A percentile compares a stretch with the other conserved stretches of the same genome.
Conservation (phyloP, 2,797 vertebrate species). For the Austrolebias charrua region DNA sequence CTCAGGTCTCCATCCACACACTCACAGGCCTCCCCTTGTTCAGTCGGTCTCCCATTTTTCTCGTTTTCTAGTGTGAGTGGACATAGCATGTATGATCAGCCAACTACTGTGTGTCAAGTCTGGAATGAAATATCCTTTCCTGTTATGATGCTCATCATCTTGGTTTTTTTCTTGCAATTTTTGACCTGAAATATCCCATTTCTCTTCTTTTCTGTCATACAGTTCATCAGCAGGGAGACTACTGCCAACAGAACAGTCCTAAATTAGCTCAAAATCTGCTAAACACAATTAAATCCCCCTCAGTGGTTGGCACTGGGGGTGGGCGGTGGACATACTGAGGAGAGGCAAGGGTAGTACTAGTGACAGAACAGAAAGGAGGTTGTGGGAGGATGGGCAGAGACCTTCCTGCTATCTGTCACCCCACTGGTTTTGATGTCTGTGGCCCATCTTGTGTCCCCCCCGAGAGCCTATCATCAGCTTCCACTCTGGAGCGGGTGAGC, state of each 20-base stretch:
- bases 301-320: conserved; percentile 55
- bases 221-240: conserved; percentile 45
- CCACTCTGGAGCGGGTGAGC: conserved; percentile 76
- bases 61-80: not conserved
- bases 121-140: conserved; percentile 2
- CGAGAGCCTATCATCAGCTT: conserved; percentile 81
- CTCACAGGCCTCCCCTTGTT: conserved; percentile 37
- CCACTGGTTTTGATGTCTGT: conserved; percentile 84
- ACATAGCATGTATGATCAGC: too few relatives aligned
- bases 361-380: conserved; percentile 31
- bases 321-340: not conserved
- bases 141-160: not conserved
- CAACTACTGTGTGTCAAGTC: not conserved
- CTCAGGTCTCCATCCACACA: conserved; percentile 33
- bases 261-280: conserved; percentile 79
- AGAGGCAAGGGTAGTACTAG: conserved; percentile 29
- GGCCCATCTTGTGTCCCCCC: conserved; percentile 80
- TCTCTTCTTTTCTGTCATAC: conserved; percentile 37
- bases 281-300: conserved; percentile 85
- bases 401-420: conserved; percentile 81
- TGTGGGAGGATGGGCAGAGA: conserved; percentile 59
- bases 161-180: too few relatives aligned
- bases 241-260: conserved; percentile 74
- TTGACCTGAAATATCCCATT: conserved; percentile 19
- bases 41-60: conserved; percentile 45